Evolutionary conservation across 1,140 invertebrate genomes (phyloP).

Genomic region (Sinella curviseta): DNA sequence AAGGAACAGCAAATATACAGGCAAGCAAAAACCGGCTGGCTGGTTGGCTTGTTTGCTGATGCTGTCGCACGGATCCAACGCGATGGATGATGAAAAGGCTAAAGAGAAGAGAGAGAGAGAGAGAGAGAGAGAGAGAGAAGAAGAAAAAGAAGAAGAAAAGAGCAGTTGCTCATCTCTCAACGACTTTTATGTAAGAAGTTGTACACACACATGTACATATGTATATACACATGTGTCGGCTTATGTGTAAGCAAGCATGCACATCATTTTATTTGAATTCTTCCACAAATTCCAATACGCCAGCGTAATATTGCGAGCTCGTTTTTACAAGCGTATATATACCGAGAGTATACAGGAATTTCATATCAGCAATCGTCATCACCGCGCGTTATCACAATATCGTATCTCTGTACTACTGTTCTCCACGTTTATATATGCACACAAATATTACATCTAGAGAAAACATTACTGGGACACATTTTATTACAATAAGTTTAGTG

Average conservation of each 20-base stretch:
- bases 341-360: not conserved
- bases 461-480: no score
- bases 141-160: not conserved
- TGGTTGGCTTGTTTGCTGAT: conserved; percentile 9
- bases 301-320: not conserved
- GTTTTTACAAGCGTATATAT: not conserved
- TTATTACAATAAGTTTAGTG: no score
- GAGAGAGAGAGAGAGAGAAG: not conserved
- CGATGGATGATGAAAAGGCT: conserved; percentile 17
- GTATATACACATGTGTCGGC: not conserved
- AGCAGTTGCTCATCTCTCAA: conserved; percentile 19
- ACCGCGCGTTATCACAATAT: no score
- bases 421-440: no score
- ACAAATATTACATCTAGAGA: no score
- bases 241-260: no score
- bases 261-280: not conserved
- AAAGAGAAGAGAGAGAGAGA: no score
- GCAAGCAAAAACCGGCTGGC: conserved; percentile 3
- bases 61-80: no score
- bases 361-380: no score
- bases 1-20: not conserved
- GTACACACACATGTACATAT: not conserved
- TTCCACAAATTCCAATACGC: no score
- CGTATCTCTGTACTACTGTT: no score
- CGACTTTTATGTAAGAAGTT: not conserved